Base-by-base conservation (phyloP, 2,797 vertebrate genomes). In the Propithecus deckenii region DNA sequence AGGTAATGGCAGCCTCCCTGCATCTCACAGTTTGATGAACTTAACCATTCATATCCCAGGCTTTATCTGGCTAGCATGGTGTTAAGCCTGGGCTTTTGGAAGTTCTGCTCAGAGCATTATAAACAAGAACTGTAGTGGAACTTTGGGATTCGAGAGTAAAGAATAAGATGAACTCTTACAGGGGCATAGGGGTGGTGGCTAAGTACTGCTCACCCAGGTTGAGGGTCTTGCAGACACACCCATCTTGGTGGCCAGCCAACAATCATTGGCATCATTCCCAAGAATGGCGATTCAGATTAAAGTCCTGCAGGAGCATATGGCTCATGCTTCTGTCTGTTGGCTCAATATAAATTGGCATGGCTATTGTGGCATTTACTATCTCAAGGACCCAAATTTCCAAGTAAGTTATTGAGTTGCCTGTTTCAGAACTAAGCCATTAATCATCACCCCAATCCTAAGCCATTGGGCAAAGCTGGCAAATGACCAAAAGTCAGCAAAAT, bases 401-500 rank as follows among this genome's bases (percentile, higher is more conserved):
- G 20, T 35, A 86, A 28, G 35, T 67, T 52, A 67, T 35, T 69
- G 18, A 95, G 32, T 43, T 75, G 32, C 9, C 89, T 69, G 87
- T 90, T 93, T 94, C 91, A 81, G 75, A 88, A 84, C 93, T 71
- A 59, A 91, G 61, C 69, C 38, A 38, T 79, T 84, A 55, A 57
- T 95, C n/a, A 20, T 86, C 43, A 43, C 28, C 43, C 28, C 57
- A 92, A 79, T 13, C 38, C 38, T 65, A 65, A 92, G 32, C 14
- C 81, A 41, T 75, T 25, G 25, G 74, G 23, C 48, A 95, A 84
- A 95, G 4, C 50, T 83, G 50, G 85, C 17, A 96, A 96, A 75
- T 88, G 38, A 84, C 52, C 67, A 78, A 89, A 92, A 91, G 48
- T 63, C 75, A 48, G 63, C 61, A 67, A 94, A 67, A 86, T 61